These are phyloP conservation scores for Erannis defoliaria DNA, from an alignment of 2,888 invertebrate species.

Conservation along the genomic window DNA sequence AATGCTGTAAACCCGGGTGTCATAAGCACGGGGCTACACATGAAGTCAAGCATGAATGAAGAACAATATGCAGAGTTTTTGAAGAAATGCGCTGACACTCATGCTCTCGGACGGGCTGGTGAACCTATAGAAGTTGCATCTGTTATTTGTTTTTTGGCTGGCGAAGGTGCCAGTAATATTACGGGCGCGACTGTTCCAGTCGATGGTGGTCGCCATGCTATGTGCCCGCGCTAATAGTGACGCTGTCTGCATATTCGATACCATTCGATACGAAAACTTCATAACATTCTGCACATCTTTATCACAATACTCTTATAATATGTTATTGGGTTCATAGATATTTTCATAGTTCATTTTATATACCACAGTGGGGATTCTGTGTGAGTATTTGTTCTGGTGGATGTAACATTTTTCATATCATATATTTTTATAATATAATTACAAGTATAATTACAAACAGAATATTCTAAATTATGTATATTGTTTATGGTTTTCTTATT, in stretches of 20 bases:
- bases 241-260: background rate
- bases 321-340: background rate
- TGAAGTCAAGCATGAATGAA: conserved; percentile 92
- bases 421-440: background rate
- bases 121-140: conserved; percentile 94
- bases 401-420: background rate
- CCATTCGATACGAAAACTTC: background rate
- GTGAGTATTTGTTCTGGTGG: background rate
- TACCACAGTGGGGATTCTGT: background rate
- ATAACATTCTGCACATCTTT: background rate
- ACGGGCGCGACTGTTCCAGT: conserved; percentile 94
- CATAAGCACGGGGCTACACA: conserved; percentile 94
- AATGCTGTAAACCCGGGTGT: conserved; percentile 98
- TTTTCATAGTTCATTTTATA: background rate
- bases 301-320: background rate
- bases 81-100: conserved; percentile 93
- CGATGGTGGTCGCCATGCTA: conserved; percentile 95
- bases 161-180: conserved; percentile 93
- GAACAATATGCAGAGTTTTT: conserved; percentile 93
- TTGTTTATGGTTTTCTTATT: background rate
- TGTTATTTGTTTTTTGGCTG: conserved; percentile 95
- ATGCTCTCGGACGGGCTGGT: conserved; percentile 96
- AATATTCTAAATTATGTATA: background rate
- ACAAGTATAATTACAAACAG: too few relatives aligned
- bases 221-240: conserved; percentile 91